Conservation (phyloP, 2,113 vertebrate species). For the Prolemur simus region DNA sequence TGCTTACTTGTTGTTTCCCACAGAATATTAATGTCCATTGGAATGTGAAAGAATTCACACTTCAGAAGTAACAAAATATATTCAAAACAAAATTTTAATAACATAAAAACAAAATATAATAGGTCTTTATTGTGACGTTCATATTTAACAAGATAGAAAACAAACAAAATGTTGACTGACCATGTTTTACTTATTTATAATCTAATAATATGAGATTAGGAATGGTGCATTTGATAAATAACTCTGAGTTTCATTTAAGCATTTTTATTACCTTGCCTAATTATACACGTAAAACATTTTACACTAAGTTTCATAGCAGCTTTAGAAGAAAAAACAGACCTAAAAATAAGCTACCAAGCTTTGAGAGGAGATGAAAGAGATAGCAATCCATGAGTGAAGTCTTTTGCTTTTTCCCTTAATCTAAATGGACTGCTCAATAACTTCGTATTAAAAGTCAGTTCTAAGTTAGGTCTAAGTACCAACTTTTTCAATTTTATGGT, state of each 20-base stretch:
- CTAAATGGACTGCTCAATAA: slow-evolving; percentile 31
- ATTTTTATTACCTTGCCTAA: slow-evolving; percentile 22
- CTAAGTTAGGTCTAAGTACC: slow-evolving; percentile 51
- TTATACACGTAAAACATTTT: slow-evolving; percentile 51
- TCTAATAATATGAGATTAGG: slow-evolving; percentile 30
- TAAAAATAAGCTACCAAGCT: background rate
- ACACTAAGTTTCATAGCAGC: background rate
- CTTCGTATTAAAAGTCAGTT: slow-evolving; percentile 55
- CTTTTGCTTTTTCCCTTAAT: slow-evolving; percentile 48
- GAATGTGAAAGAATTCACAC: slow-evolving; percentile 4
- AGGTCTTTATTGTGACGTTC: background rate
- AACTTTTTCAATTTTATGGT: slow-evolving; percentile 72
- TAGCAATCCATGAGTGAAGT: background rate
- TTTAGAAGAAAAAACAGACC: background rate
- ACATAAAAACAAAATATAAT: background rate
- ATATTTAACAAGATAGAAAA: slow-evolving; percentile 15
- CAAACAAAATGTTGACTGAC: background rate
- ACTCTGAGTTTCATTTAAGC: slow-evolving; percentile 3
- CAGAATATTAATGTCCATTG: background rate
- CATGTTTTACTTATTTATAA: slow-evolving; percentile 20
- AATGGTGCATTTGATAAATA: slow-evolving; percentile 43
- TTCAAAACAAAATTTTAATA: slow-evolving; percentile 30
- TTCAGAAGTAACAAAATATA: slow-evolving; percentile 10
- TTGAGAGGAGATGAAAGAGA: background rate
- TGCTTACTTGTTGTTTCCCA: background rate